Percentiles rank a stretch among this genome's conserved stretches.
Conservation (phyloP, 2,113 vertebrate genomes). For the Pseudorectes ferrugineus region DNA sequence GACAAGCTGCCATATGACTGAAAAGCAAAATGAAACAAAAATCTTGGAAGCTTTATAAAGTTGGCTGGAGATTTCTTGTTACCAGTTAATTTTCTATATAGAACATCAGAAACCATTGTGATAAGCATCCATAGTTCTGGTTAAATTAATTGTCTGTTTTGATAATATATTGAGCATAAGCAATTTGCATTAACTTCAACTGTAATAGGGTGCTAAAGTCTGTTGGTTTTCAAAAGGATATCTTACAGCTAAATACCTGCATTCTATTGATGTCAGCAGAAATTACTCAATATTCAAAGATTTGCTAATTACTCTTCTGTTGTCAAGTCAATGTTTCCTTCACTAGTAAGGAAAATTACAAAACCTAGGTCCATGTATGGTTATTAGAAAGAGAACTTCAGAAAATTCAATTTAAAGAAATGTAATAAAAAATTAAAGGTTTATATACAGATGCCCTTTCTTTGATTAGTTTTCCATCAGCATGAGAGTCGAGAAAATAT, state of each 20-base stretch:
- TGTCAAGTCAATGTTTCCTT: not conserved
- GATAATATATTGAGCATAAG: not conserved
- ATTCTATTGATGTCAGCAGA: not conserved
- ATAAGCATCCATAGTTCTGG: not conserved
- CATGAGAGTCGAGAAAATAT: not conserved
- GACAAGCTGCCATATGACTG: not conserved
- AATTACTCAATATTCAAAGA: not conserved
- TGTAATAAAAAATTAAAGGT: not conserved
- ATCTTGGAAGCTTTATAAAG: not conserved
- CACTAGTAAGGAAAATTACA: not conserved
- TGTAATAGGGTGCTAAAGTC: not conserved
- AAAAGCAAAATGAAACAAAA: not conserved
- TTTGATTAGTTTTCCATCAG: not conserved
- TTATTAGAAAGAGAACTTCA: not conserved
- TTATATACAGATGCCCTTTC: not conserved
- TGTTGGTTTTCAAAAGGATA: not conserved
- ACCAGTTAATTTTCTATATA: not conserved
- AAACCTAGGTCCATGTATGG: not conserved
- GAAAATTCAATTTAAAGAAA: not conserved
- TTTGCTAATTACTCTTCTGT: not conserved
- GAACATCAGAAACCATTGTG: not conserved
- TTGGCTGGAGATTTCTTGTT: not conserved
- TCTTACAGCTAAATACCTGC: not conserved
- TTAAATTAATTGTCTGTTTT: not conserved
- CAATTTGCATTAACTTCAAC: not conserved